Percentiles rank a stretch among this genome's conserved stretches.
Conservation (phyloP, 2,797 vertebrate genomes). For the Sus cebifrons region DNA sequence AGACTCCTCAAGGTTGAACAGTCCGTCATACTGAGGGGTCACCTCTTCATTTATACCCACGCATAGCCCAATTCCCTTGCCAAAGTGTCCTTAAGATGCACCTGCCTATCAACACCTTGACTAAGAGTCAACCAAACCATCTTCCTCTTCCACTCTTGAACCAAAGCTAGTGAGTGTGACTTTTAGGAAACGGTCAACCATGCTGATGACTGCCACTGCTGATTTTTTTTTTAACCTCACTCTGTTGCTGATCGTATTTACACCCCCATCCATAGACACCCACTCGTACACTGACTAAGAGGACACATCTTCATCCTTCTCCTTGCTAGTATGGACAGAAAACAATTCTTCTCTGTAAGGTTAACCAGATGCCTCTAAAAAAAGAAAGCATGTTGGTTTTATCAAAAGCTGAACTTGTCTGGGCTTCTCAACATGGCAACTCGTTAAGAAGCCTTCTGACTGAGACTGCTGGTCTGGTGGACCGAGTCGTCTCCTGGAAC, state of each 20-base stretch:
- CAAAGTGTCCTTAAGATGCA: not conserved
- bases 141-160: conserved; percentile 36
- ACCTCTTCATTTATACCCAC: not conserved
- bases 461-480: not conserved
- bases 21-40: not conserved
- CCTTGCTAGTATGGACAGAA: not conserved
- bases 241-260: not conserved
- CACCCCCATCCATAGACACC: not conserved
- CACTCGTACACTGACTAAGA: not conserved
- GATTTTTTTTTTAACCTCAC: not conserved
- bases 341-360: not conserved
- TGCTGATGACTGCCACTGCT: not conserved
- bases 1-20: not conserved
- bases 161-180: not conserved
- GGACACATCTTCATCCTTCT: not conserved
- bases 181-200: not conserved
- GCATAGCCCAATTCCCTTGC: not conserved
- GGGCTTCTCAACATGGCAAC: not conserved
- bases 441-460: not conserved
- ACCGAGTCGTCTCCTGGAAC: not conserved
- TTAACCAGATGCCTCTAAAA: not conserved
- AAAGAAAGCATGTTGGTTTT: not conserved
- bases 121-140: conserved; percentile 49
- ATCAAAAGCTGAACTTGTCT: not conserved
- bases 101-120: conserved; percentile 20